Conservation (phyloP, 2,888 invertebrate genomes). For the Napeogenes sylphis region DNA sequence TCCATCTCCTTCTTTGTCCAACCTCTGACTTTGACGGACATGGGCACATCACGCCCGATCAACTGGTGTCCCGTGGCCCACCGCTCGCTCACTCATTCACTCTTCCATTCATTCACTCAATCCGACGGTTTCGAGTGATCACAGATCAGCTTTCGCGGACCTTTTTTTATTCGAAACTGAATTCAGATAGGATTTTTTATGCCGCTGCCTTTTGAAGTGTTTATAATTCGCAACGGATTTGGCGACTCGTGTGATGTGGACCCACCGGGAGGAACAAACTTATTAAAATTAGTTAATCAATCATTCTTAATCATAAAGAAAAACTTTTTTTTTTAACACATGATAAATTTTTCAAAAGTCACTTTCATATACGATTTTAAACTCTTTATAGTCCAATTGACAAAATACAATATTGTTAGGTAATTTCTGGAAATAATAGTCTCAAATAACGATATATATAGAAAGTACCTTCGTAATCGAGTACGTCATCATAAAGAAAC, state of each 20-base stretch:
- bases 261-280: slow-evolving; percentile 20
- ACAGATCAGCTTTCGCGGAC: slow-evolving; percentile 62
- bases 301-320: not conserved
- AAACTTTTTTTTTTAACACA: too few species aligned
- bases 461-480: slow-evolving; percentile 21
- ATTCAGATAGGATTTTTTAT: slow-evolving; percentile 30
- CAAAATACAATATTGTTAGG: too few species aligned
- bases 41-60: slow-evolving; percentile 69
- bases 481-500: slow-evolving; percentile 59
- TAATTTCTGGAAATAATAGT: not conserved
- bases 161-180: slow-evolving; percentile 37
- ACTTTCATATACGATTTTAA: too few species aligned
- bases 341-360: too few species aligned
- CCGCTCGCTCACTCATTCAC: slow-evolving; percentile 43
- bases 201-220: slow-evolving; percentile 30
- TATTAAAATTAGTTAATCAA: slow-evolving; percentile 9
- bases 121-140: slow-evolving; percentile 71
- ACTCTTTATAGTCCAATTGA: too few species aligned
- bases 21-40: slow-evolving; percentile 65
- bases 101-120: slow-evolving; percentile 58
- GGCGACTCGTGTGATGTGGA: slow-evolving; percentile 21
- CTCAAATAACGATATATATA: not conserved
- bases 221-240: slow-evolving; percentile 27
- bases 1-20: slow-evolving; percentile 52
- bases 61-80: slow-evolving; percentile 65